Percentiles rank a stretch among this genome's conserved stretches.
Evolutionary conservation across 1,140 invertebrate species (phyloP).

Genomic region (Trialeurodes vaporariorum): DNA sequence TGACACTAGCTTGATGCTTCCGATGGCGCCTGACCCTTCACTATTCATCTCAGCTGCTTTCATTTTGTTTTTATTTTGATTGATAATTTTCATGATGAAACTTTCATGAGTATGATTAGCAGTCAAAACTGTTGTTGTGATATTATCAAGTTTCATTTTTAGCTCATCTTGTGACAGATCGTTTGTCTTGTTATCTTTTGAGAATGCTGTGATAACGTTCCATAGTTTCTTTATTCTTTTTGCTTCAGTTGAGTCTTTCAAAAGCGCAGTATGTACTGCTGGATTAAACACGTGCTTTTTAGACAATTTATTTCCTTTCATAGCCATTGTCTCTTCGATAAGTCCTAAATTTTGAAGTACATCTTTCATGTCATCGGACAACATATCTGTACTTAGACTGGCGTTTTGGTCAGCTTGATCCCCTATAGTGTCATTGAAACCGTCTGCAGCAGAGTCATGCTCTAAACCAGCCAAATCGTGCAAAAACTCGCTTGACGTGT

Average conservation of each 20-base stretch:
- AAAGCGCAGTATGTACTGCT: slow-evolving; percentile 25
- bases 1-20: not conserved
- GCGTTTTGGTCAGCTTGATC: slow-evolving; percentile 6
- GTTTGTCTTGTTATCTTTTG: slow-evolving; percentile 29
- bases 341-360: slow-evolving; percentile 42
- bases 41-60: not conserved
- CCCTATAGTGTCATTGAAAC: not conserved
- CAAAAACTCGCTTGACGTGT: not conserved
- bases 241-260: slow-evolving; percentile 31
- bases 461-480: not conserved
- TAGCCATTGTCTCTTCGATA: slow-evolving; percentile 16
- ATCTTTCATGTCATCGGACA: slow-evolving; percentile 39
- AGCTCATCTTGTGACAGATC: slow-evolving; percentile 30
- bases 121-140: slow-evolving; percentile 30
- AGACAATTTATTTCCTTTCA: slow-evolving; percentile 15
- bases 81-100: not conserved
- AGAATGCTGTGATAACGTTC: slow-evolving; percentile 36
- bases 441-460: slow-evolving; percentile 5
- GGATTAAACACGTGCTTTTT: slow-evolving; percentile 39
- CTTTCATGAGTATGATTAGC: slow-evolving; percentile 10
- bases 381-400: slow-evolving; percentile 29
- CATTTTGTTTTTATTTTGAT: not conserved
- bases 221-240: slow-evolving; percentile 37
- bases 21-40: not conserved
- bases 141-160: slow-evolving; percentile 31